Evolutionary conservation across 2,113 vertebrate species (phyloP).

Genomic region (Sylvia atricapilla): DNA sequence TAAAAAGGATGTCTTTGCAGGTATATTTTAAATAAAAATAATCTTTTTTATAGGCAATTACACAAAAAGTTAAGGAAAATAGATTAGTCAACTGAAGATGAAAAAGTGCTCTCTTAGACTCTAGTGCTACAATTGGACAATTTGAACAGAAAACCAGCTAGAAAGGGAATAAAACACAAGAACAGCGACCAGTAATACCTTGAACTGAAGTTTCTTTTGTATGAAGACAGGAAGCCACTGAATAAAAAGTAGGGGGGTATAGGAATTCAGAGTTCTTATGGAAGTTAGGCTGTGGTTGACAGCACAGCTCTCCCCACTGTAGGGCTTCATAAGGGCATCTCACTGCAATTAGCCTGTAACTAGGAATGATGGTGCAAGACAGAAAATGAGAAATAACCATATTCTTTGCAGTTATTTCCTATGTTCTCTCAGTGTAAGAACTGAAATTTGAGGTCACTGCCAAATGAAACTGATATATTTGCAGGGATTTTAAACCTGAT

Average conservation of each 20-base stretch:
- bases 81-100: background rate
- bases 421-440: background rate
- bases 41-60: background rate
- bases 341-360: background rate
- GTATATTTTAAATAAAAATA: background rate
- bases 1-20: background rate
- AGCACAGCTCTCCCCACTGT: background rate
- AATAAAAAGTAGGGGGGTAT: background rate
- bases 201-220: background rate
- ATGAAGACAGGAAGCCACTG: background rate
- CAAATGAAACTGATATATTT: background rate
- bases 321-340: background rate
- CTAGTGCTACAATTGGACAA: background rate
- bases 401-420: background rate
- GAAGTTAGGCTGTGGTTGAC: background rate
- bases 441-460: background rate
- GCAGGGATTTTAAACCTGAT: background rate
- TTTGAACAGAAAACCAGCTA: background rate
- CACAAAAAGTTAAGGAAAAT: background rate
- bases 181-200: background rate
- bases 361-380: background rate
- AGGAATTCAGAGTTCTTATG: background rate
- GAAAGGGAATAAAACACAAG: background rate
- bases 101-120: background rate
- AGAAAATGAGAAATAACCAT: background rate